Evolutionary conservation across 2,888 invertebrate genomes (phyloP).

Genomic region (Drosophila fungiperda): DNA sequence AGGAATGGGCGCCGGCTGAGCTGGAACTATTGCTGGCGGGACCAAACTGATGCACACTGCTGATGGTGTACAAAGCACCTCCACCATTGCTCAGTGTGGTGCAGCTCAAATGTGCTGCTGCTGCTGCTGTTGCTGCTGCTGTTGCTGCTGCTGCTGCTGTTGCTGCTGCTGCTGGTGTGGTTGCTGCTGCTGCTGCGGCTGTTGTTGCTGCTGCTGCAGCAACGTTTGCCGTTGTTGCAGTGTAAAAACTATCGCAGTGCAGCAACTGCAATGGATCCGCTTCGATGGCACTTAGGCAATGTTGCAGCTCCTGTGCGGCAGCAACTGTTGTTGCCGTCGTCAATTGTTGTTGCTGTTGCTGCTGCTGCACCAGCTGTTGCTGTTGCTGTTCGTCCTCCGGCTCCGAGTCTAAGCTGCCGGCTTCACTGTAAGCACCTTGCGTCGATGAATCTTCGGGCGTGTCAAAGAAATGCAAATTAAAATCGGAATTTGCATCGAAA

Average conservation of each 20-base stretch:
- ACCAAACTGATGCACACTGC: slow-evolving; percentile 83
- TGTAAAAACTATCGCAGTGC: slow-evolving; percentile 68
- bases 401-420: slow-evolving; percentile 88
- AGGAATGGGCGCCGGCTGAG: slow-evolving; percentile 69
- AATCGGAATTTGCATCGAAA: slow-evolving; percentile 91
- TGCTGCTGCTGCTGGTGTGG: slow-evolving; percentile 52
- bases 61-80: slow-evolving; percentile 83
- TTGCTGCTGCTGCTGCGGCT: slow-evolving; percentile 38
- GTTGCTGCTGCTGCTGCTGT: slow-evolving; percentile 30
- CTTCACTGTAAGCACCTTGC: slow-evolving; percentile 88
- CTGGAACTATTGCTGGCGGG: slow-evolving; percentile 76
- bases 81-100: slow-evolving; percentile 83
- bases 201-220: slow-evolving; percentile 36
- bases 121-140: slow-evolving; percentile 46
- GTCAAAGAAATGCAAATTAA: slow-evolving; percentile 93
- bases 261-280: slow-evolving; percentile 74
- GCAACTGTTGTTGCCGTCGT: slow-evolving; percentile 28
- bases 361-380: slow-evolving; percentile 35
- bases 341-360: slow-evolving; percentile 23
- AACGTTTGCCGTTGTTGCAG: slow-evolving; percentile 39
- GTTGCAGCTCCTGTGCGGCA: slow-evolving; percentile 50
- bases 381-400: slow-evolving; percentile 46
- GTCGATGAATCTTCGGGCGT: slow-evolving; percentile 89
- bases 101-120: slow-evolving; percentile 64
- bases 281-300: slow-evolving; percentile 74